Conservation (phyloP, 1,140 invertebrate genomes). For the Drosophila melanica region DNA sequence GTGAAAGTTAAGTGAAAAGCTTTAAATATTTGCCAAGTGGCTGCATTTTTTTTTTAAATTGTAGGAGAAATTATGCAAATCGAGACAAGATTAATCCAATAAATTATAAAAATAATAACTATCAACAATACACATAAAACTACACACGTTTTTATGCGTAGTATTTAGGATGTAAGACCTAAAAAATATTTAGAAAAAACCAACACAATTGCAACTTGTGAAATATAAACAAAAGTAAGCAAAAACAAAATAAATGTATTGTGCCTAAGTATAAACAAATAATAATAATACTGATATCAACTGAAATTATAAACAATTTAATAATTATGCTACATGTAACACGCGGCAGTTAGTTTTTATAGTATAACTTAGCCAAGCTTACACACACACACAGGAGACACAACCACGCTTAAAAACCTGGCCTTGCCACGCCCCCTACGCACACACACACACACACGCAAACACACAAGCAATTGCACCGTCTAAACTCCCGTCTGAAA, state of each 20-base stretch:
- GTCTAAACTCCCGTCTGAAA: slow-evolving; percentile 68
- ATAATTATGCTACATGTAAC: slow-evolving; percentile 29
- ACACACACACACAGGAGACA: slow-evolving; percentile 22
- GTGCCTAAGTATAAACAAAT: slow-evolving; percentile 73
- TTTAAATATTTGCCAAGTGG: slow-evolving; percentile 73
- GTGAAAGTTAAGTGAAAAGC: slow-evolving; percentile 73
- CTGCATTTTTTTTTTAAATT: slow-evolving; percentile 76
- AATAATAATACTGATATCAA: slow-evolving; percentile 44
- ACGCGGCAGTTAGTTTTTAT: slow-evolving; percentile 41
- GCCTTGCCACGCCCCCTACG: slow-evolving; percentile 25
- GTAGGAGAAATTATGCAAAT: slow-evolving; percentile 65
- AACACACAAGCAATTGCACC: slow-evolving; percentile 58
- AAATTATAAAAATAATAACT: slow-evolving; percentile 37
- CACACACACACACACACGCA: slow-evolving; percentile 11
- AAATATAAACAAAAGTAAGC: slow-evolving; percentile 44
- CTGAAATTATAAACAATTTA: slow-evolving; percentile 55
- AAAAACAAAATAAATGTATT: slow-evolving; percentile 75
- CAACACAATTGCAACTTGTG: slow-evolving; percentile 39
- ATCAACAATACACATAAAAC: slow-evolving; percentile 31
- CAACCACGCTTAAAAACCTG: slow-evolving; percentile 32
- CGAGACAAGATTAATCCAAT: slow-evolving; percentile 62
- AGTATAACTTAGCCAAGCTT: slow-evolving; percentile 64
- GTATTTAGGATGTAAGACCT: slow-evolving; percentile 57
- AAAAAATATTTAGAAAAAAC: slow-evolving; percentile 65
- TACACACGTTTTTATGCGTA: slow-evolving; percentile 76